Base-by-base conservation (phyloP, 1,140 invertebrate genomes). In the Lepidostoma basale region DNA sequence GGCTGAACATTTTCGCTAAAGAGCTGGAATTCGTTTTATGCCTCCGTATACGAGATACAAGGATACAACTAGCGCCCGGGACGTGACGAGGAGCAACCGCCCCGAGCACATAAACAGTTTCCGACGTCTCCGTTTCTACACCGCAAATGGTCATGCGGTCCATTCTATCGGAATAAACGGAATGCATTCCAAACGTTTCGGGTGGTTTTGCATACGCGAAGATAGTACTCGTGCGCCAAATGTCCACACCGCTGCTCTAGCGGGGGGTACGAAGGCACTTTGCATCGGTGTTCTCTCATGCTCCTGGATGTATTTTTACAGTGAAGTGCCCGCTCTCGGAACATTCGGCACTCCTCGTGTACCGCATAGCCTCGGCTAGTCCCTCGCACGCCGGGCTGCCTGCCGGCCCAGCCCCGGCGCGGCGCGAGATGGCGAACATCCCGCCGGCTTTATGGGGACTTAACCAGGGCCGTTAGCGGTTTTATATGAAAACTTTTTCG, bases 401-500 rank as follows among this genome's bases (percentile, higher is more conserved):
- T n/a, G n/a, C n/a, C n/a, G n/a, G n/a, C n/a, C n/a, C n/a, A n/a
- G n/a, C n/a, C n/a, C n/a, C n/a, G n/a, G n/a, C n/a, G n/a, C n/a
- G n/a, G 49, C 12, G 47, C 22, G 22, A 12, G 18, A 52, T 26
- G 22, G 47, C 47, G 47, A 47, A 14, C 47, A 28, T 52, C 39
- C 47, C 23, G 42, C 22, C 60, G 60, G 45, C 62, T 64, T 64
- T 64, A 64, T 64, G 47, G 45, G 30, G 62, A 64, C 62, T 65
- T 65, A 52, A 65, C 54, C 62, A 65, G 16, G 47, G 45, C 49
- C 62, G 62, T 65, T 65, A 65, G 45, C 62, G 62, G 62, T 56
- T 56, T 65, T 42, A 56, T 65, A 65, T 56, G 45, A 65, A 65
- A 54, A 65, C 28, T 65, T 65, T 63, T 65, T 65, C 47, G 40